Conservation (phyloP, 2,888 invertebrate species). For the Apocheima hispidaria region DNA sequence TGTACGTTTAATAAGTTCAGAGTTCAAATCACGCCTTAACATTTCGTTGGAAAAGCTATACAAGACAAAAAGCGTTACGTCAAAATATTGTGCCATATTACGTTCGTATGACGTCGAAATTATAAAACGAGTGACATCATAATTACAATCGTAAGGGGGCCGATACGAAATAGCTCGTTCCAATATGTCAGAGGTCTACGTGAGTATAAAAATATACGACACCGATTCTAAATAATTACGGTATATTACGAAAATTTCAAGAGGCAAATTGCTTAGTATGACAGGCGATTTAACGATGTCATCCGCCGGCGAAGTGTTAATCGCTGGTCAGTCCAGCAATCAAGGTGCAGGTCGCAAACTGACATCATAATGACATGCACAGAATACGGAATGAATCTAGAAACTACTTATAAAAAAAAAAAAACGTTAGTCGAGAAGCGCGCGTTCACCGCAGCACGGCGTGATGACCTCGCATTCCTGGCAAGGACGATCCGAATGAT, state of each 20-base stretch:
- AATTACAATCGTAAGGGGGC: conserved; percentile 28
- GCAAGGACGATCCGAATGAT: conserved; percentile 79
- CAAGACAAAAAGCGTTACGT: conserved; percentile 47
- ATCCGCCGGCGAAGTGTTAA: conserved; percentile 41
- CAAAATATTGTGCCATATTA: conserved; percentile 43
- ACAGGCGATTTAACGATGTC: conserved; percentile 33
- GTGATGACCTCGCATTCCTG: conserved; percentile 85
- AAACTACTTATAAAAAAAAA: conserved; percentile 59
- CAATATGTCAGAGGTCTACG: conserved; percentile 16
- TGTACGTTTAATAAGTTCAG: conserved; percentile 44
- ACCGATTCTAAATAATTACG: conserved; percentile 24
- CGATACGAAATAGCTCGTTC: conserved; percentile 21
- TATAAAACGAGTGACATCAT: conserved; percentile 41
- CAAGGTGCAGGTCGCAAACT: conserved; percentile 62
- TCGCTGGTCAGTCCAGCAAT: conserved; percentile 44
- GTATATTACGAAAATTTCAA: conserved; percentile 22
- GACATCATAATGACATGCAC: conserved; percentile 70
- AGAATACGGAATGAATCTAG: conserved; percentile 70
- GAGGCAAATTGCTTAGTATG: conserved; percentile 34
- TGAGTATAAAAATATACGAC: conserved; percentile 5
- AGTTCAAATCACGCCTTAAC: conserved; percentile 50
- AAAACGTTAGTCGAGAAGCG: conserved; percentile 75
- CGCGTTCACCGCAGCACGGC: conserved; percentile 72
- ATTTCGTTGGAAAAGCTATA: conserved; percentile 43
- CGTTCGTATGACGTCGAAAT: conserved; percentile 45